Conservation (phyloP, 2,113 vertebrate species). For the Solenodon paradoxus region DNA sequence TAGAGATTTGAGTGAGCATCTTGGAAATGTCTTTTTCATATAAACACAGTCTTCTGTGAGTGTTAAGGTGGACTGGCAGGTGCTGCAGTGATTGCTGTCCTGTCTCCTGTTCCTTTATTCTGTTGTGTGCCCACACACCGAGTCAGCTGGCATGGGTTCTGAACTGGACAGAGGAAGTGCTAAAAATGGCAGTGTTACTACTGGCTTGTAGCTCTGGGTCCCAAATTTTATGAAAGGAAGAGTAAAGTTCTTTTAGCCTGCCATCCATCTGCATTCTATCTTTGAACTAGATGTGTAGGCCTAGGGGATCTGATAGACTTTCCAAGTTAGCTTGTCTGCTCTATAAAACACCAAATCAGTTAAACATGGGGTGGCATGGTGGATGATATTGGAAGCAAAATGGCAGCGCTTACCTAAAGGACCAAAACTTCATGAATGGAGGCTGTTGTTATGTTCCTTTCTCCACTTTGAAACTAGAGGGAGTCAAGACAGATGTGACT, state of each 20-base stretch:
- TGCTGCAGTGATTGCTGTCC: not conserved
- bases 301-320: not conserved
- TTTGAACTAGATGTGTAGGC: not conserved
- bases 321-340: not conserved
- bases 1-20: not conserved
- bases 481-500: not conserved
- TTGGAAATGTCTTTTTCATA: not conserved
- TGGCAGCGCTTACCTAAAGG: not conserved
- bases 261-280: not conserved
- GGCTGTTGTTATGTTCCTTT: not conserved
- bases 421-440: not conserved
- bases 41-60: not conserved
- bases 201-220: not conserved
- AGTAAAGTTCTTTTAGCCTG: not conserved
- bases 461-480: not conserved
- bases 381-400: not conserved
- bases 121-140: not conserved
- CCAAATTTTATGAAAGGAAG: not conserved
- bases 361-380: not conserved
- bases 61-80: not conserved
- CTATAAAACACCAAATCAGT: not conserved
- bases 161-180: not conserved
- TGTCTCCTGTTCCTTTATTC: not conserved
- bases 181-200: not conserved
- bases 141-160: not conserved